A percentile compares a stretch with the other conserved stretches of the same genome.
phyloP scores from a whole-genome alignment of 2,113 vertebrate species.

The Lagopus muta region DNA sequence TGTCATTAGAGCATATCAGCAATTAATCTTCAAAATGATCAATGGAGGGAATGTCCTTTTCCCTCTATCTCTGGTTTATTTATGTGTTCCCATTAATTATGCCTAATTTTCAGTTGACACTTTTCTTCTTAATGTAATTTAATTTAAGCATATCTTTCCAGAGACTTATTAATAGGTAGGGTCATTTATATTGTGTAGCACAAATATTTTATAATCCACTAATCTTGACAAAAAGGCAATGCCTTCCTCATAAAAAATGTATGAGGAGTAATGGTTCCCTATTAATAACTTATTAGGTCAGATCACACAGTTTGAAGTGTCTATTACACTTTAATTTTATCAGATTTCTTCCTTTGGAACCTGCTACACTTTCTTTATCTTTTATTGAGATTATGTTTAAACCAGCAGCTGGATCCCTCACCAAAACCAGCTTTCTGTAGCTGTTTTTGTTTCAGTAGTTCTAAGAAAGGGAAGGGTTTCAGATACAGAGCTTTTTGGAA shows the following conservation, averaged over 20 bases:
- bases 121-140: constrained; percentile 84
- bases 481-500: neutral
- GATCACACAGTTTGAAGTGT: constrained; percentile 86
- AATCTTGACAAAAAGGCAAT: constrained; percentile 95
- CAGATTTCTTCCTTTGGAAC: constrained; percentile 79
- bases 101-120: constrained; percentile 81
- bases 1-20: constrained; percentile 68
- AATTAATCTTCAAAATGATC: constrained; percentile 78
- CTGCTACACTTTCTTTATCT: constrained; percentile 65
- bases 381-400: constrained; percentile 66
- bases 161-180: constrained; percentile 86
- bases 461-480: neutral
- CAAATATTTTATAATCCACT: constrained; percentile 95
- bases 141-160: constrained; percentile 85
- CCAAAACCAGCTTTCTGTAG: neutral
- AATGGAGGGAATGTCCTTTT: constrained; percentile 77
- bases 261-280: constrained; percentile 95
- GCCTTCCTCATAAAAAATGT: constrained; percentile 93
- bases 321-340: constrained; percentile 85
- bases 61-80: constrained; percentile 77
- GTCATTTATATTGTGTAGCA: constrained; percentile 93
- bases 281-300: constrained; percentile 97
- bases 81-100: constrained; percentile 83
- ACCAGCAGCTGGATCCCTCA: neutral
- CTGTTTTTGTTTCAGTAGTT: neutral